A percentile compares a stretch with the other conserved stretches of the same genome.
These are phyloP conservation scores for Lytechinus variegatus DNA, from an alignment of 35 echinoderm and acorn worm genomes.

Conservation along the genomic window DNA sequence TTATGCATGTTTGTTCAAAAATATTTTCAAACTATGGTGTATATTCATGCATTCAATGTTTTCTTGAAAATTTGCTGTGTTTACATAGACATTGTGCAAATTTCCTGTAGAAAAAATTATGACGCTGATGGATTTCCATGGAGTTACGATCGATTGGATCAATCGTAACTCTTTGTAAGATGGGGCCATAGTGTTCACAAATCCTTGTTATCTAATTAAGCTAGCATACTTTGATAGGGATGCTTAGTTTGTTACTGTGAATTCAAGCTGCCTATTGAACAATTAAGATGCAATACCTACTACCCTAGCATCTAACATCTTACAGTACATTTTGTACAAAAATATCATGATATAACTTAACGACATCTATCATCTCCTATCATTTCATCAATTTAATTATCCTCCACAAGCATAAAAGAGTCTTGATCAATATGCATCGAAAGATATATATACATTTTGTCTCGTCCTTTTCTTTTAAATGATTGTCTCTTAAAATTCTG, in stretches of 20 bases:
- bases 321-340: constrained; percentile 1
- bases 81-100: too few relatives aligned
- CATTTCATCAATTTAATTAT: not conserved
- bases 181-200: too few relatives aligned
- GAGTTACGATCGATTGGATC: too few relatives aligned
- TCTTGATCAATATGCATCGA: not conserved
- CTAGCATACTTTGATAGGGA: not conserved
- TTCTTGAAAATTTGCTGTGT: too few relatives aligned
- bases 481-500: constrained; percentile 30
- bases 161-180: too few relatives aligned
- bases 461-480: not conserved
- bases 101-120: too few relatives aligned
- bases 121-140: too few relatives aligned
- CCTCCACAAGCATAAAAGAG: not conserved
- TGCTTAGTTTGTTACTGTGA: not conserved
- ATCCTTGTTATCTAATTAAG: too few relatives aligned
- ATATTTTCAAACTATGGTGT: too few relatives aligned
- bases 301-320: not conserved
- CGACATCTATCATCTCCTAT: not conserved
- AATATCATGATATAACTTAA: constrained; percentile 15
- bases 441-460: not conserved
- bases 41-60: too few relatives aligned
- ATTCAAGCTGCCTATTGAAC: not conserved
- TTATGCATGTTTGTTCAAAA: too few relatives aligned
- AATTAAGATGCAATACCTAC: not conserved